These are phyloP conservation scores for Balearica regulorum DNA, from an alignment of 2,797 vertebrate species.

Conservation along the genomic window DNA sequence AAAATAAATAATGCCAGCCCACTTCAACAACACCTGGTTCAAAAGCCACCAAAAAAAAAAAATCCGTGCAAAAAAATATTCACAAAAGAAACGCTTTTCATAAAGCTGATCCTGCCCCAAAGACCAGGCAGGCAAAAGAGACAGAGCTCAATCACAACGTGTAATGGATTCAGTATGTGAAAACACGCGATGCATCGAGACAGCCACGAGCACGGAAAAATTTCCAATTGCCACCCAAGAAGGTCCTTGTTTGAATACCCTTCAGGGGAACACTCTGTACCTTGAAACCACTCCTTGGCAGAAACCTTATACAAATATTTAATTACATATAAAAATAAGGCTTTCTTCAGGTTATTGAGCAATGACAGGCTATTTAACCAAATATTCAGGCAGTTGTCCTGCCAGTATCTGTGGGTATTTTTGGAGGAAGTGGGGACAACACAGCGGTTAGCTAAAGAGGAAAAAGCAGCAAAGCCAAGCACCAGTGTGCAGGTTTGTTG, in stretches of 20 bases:
- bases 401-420: constrained; percentile 1
- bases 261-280: not conserved
- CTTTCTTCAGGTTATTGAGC: not conserved
- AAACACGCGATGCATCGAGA: accelerated
- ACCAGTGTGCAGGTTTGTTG: accelerated
- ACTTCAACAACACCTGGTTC: not conserved
- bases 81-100: not conserved
- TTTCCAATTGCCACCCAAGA: not conserved
- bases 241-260: not conserved
- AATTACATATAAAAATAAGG: not conserved
- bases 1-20: not conserved
- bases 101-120: not conserved
- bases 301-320: not conserved
- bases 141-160: not conserved
- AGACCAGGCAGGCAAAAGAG: not conserved
- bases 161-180: not conserved
- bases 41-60: not conserved
- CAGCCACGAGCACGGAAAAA: not conserved
- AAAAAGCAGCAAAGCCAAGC: not conserved
- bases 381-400: not conserved
- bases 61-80: accelerated
- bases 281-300: constrained; percentile 3
- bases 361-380: not conserved
- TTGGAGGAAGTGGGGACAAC: constrained; percentile 4
- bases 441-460: not conserved